Base-by-base conservation (phyloP, 2,797 vertebrate species). In the Falco novaeseelandiae region DNA sequence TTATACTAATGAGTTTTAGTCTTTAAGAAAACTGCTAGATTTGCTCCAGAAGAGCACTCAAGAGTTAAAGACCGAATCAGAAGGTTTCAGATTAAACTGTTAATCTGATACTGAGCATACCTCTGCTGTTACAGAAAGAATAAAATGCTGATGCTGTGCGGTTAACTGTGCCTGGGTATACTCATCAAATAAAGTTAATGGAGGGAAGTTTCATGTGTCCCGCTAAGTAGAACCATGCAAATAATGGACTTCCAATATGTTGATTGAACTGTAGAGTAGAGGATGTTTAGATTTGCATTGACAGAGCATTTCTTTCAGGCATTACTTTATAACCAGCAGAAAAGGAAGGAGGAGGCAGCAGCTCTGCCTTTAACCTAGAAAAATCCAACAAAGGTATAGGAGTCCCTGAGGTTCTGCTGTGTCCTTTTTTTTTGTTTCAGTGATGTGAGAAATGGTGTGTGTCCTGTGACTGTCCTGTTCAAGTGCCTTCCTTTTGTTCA, bases 1-100 rank as follows among this genome's bases (percentile, higher is more conserved):
- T 95, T 91, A 57, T 51, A 62, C 58, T 94, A 83, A 94, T 91
- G 90, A 95, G 59, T n/a, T 73, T 87, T 63, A 77, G n/a, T 73
- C 72, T 88, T 86, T 51, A 80, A 52, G 67, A 87, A 96, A 87
- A 80, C 44, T 51, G n/a, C n/a, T 89, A 78, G 52, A 85, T 80
- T 95, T 82, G 18, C 52, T 85, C 67, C 78, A 69, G 76, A 84
- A 63, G 22, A 70, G 36, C 62, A 61, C 46, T 83, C 79, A 73
- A 70, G 86, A 54, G 61, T 87, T 93, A 95, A 87, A 61, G 36
- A 20, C 36, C 30, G 40, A 88, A 62, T 52, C 38, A 52, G 62
- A 52, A 88, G 30, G 21, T 83, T 95, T 90, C 67, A 18, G 44
- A 18, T 44, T 44, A 44, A 44, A 57, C 49, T 92, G 21, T 77